Conservation (phyloP, 2,888 invertebrate genomes). For the Drosophila sordidula region DNA sequence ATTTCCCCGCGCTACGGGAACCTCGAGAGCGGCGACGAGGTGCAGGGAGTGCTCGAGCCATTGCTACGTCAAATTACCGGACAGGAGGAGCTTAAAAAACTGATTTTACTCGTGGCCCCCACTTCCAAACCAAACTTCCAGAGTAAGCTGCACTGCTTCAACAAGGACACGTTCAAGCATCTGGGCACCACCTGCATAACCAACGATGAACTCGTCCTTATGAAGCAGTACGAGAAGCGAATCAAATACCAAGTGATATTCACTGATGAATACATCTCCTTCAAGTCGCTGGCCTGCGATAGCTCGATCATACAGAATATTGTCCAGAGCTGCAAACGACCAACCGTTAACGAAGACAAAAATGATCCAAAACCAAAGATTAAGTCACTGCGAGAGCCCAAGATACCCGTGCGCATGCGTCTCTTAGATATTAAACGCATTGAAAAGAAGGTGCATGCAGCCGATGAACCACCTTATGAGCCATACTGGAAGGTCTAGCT, state of each 20-base stretch:
- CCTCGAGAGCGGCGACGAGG: not conserved
- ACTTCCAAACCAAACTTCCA: not conserved
- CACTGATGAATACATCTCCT: conserved; percentile 15
- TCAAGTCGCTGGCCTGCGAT: conserved; percentile 9
- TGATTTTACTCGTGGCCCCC: conserved; percentile 31
- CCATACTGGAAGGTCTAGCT: conserved; percentile 15
- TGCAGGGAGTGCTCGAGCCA: conserved; percentile 6
- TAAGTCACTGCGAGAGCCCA: conserved; percentile 31
- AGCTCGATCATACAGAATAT: not conserved
- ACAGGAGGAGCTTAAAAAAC: not conserved
- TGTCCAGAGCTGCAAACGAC: not conserved
- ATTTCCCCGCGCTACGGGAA: conserved; percentile 24
- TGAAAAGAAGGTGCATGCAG: not conserved
- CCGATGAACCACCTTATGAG: not conserved
- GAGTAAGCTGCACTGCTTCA: conserved; percentile 46
- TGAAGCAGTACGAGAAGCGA: conserved; percentile 37
- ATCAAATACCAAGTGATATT: conserved; percentile 45
- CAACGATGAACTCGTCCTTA: conserved; percentile 7
- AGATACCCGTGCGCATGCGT: conserved; percentile 38
- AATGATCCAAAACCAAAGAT: conserved; percentile 7
- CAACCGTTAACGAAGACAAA: not conserved
- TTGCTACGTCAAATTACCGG: conserved; percentile 29
- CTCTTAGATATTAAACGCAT: not conserved
- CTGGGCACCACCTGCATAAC: conserved; percentile 34
- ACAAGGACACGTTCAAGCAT: conserved; percentile 11